A percentile compares a stretch with the other conserved stretches of the same genome.
phyloP scores from a whole-genome alignment of 2,888 invertebrate genomes.

The Polylopha cassiicola region DNA sequence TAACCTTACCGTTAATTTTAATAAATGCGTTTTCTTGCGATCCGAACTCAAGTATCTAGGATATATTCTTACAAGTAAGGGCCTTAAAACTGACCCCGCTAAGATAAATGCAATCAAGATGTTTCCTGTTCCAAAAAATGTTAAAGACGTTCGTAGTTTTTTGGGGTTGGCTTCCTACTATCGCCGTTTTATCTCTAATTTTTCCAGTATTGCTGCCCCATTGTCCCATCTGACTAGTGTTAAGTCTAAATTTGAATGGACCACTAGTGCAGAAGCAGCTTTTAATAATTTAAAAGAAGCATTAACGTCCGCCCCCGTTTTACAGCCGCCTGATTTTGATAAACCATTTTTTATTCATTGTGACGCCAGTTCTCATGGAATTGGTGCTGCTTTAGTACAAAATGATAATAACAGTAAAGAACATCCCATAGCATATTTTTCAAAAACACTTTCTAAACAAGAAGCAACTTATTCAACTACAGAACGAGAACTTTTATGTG shows the following conservation, averaged over 20 bases:
- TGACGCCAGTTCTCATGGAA: background rate
- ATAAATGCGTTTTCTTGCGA: constrained; percentile 23
- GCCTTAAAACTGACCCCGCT: constrained; percentile 22
- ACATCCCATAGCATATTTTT: constrained; percentile 5
- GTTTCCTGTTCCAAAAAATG: constrained; percentile 11
- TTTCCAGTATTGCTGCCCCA: constrained; percentile 27
- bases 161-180: constrained; percentile 25
- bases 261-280: background rate
- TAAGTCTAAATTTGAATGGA: constrained; percentile 6
- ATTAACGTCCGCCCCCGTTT: constrained; percentile 1
- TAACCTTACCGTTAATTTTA: constrained; percentile 21
- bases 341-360: constrained; percentile 2
- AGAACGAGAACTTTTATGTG: background rate
- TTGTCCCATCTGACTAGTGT: constrained; percentile 26
- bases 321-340: constrained; percentile 1
- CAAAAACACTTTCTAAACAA: background rate
- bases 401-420: background rate
- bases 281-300: constrained; percentile 6
- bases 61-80: constrained; percentile 5
- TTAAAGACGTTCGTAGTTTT: constrained; percentile 22
- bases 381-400: constrained; percentile 1
- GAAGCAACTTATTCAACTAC: constrained; percentile 1
- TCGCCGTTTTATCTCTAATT: constrained; percentile 27
- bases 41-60: constrained; percentile 6
- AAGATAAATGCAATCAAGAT: constrained; percentile 20